phyloP scores from a whole-genome alignment of 2,888 invertebrate genomes.

The Agapetus fuscipes region DNA sequence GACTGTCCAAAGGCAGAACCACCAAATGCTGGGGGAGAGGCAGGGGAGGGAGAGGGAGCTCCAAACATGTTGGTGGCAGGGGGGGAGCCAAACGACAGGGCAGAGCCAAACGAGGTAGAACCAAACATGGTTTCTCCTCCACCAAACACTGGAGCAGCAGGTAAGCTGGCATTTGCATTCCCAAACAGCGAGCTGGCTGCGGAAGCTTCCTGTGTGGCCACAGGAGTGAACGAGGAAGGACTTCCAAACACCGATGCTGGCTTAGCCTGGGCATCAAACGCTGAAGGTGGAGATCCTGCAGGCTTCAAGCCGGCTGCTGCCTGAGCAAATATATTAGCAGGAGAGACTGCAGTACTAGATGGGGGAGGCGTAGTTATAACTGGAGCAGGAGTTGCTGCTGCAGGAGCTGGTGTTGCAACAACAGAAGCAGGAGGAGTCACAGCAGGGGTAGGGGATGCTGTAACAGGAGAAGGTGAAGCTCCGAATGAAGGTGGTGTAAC shows the following conservation, averaged over 20 bases:
- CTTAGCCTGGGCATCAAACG: conserved; percentile 6
- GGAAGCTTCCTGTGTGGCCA: conserved; percentile 3
- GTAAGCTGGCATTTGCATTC: conserved; percentile 17
- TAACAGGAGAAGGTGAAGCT: conserved; percentile 8
- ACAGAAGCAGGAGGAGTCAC: conserved; percentile 22
- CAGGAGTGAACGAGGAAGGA: conserved; percentile 12
- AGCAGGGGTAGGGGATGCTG: conserved; percentile 13
- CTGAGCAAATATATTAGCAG: background rate
- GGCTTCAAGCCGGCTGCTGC: background rate
- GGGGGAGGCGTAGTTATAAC: conserved; percentile 22
- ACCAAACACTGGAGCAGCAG: conserved; percentile 25
- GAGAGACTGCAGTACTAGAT: conserved; percentile 22
- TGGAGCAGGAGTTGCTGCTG: conserved; percentile 19
- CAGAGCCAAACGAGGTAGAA: conserved; percentile 25
- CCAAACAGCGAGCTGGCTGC: conserved; percentile 13
- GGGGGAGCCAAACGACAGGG: conserved; percentile 25
- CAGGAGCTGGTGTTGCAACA: conserved; percentile 22
- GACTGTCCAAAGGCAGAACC: conserved; percentile 34
- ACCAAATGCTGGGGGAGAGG: conserved; percentile 20
- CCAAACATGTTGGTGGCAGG: conserved; percentile 33
- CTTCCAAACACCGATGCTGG: conserved; percentile 9
- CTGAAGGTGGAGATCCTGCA: background rate
- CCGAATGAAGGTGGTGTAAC: conserved; percentile 22
- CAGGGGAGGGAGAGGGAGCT: conserved; percentile 17
- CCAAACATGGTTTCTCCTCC: conserved; percentile 19